phyloP scores from a whole-genome alignment of 2,113 vertebrate species.

The Emydocephalus ijimae region DNA sequence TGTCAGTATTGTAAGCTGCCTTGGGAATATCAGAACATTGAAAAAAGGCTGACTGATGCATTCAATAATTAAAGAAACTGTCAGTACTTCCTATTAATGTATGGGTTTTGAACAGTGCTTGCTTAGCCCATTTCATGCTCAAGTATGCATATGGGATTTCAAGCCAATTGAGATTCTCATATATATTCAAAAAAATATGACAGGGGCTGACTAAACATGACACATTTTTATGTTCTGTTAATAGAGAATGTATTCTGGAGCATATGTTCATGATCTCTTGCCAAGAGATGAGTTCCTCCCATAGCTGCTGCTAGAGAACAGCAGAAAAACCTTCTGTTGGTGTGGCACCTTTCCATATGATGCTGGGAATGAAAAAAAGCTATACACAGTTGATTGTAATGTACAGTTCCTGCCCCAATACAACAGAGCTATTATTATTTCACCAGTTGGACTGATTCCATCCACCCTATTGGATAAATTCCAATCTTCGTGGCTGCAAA shows the following conservation, averaged over 20 bases:
- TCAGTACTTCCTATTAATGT: neutral
- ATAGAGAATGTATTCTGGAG: neutral
- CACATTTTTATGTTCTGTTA: constrained; percentile 8
- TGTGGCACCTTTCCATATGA: neutral
- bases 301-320: neutral
- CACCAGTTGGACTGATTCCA: neutral
- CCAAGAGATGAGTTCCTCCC: neutral
- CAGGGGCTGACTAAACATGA: neutral
- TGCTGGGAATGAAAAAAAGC: neutral
- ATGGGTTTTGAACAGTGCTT: neutral
- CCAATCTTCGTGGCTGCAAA: neutral
- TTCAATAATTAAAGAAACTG: neutral
- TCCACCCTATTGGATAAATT: neutral
- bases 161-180: neutral
- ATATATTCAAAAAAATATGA: constrained; percentile 27
- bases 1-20: neutral
- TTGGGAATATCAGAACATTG: neutral
- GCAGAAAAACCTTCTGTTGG: neutral
- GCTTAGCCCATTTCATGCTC: neutral
- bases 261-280: constrained; percentile 10
- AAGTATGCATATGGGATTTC: neutral
- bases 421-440: neutral
- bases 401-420: neutral
- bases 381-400: neutral
- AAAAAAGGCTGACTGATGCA: neutral